Percentiles rank a stretch among this genome's conserved stretches.
These are phyloP conservation scores for Subanguina moxae DNA, from an alignment of 1,140 invertebrate species.

Conservation along the genomic window DNA sequence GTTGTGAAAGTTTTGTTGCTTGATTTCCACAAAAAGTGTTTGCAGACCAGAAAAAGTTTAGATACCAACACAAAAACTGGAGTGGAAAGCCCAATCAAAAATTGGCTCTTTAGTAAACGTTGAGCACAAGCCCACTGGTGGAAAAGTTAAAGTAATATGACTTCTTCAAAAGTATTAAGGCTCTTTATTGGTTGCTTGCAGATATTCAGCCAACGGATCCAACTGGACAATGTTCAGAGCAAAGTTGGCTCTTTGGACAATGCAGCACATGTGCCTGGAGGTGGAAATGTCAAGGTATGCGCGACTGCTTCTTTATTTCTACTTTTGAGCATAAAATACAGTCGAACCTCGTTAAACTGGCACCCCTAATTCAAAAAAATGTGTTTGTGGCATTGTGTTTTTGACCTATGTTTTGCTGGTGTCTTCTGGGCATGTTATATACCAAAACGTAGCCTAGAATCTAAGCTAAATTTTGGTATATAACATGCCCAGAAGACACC, in stretches of 20 bases:
- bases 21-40: too few species aligned
- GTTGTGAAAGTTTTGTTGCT: too few species aligned
- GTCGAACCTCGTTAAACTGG: too few species aligned
- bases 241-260: constrained; percentile 90
- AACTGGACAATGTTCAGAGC: constrained; percentile 70
- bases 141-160: constrained; percentile 73
- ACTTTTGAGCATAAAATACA: too few species aligned
- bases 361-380: too few species aligned
- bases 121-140: constrained; percentile 79
- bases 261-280: constrained; percentile 78
- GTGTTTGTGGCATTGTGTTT: too few species aligned
- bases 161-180: not conserved
- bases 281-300: constrained; percentile 66
- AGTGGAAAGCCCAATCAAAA: constrained; percentile 81
- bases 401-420: too few species aligned
- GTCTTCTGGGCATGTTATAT: too few species aligned
- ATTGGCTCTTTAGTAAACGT: constrained; percentile 87
- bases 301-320: too few species aligned
- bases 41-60: not conserved
- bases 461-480: too few species aligned
- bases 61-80: constrained; percentile 66
- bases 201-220: not conserved
- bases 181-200: not conserved
- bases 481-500: too few species aligned
- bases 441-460: too few species aligned